Evolutionary conservation across 1,140 invertebrate genomes (phyloP).

Genomic region (Oryzaephilus surinamensis): DNA sequence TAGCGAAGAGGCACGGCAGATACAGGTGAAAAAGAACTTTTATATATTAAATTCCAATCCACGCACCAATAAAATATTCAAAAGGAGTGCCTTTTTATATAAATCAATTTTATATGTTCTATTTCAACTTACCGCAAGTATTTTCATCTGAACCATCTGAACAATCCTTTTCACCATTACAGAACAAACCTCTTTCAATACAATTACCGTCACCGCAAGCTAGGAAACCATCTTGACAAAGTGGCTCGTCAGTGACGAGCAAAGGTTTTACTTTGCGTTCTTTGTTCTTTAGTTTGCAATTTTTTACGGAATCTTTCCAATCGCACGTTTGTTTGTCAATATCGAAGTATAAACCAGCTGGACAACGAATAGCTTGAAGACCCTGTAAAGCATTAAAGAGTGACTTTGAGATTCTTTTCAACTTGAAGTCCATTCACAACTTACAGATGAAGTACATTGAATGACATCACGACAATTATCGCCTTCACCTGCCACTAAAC

Average conservation of each 20-base stretch:
- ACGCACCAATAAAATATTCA: background rate
- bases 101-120: background rate
- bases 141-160: slow-evolving; percentile 83
- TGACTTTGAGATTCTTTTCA: background rate
- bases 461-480: slow-evolving; percentile 92
- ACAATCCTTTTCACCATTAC: slow-evolving; percentile 88
- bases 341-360: slow-evolving; percentile 86
- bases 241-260: slow-evolving; percentile 80
- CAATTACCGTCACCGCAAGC: slow-evolving; percentile 81
- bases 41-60: too few relatives aligned
- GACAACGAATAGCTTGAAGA: slow-evolving; percentile 84
- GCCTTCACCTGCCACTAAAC: slow-evolving; percentile 76
- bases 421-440: slow-evolving; percentile 29
- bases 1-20: too few relatives aligned
- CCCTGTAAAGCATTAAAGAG: slow-evolving; percentile 45
- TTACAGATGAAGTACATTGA: slow-evolving; percentile 84
- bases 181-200: slow-evolving; percentile 84
- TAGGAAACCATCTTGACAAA: slow-evolving; percentile 76
- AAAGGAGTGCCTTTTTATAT: background rate
- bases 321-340: slow-evolving; percentile 94
- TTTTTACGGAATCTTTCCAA: slow-evolving; percentile 89
- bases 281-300: slow-evolving; percentile 85
- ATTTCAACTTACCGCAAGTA: slow-evolving; percentile 66
- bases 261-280: slow-evolving; percentile 82
- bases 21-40: too few relatives aligned